phyloP scores from a whole-genome alignment of 2,113 vertebrate species.

The Lophotis ruficrista region DNA sequence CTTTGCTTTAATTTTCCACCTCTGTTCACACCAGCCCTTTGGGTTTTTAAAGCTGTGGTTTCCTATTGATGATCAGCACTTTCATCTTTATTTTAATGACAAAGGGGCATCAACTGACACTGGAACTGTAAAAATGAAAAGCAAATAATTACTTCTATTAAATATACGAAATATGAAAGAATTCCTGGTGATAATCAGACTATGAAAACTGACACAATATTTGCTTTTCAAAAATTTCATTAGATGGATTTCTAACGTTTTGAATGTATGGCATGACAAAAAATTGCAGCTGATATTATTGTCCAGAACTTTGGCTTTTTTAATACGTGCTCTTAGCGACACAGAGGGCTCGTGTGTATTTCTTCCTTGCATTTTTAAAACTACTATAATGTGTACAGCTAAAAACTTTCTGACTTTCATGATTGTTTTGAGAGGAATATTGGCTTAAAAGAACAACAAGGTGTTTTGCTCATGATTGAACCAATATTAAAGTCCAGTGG shows the following conservation, averaged over 20 bases:
- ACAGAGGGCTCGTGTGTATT: not conserved
- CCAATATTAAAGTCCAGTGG: conserved; percentile 88
- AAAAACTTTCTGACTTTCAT: conserved; percentile 72
- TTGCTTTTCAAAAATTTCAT: conserved; percentile 69
- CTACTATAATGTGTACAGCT: conserved; percentile 24
- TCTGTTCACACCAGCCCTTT: conserved; percentile 96
- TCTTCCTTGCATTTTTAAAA: conserved; percentile 23
- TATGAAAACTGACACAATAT: conserved; percentile 72
- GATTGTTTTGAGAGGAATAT: conserved; percentile 25
- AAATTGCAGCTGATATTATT: conserved; percentile 19
- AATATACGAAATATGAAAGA: conserved; percentile 81
- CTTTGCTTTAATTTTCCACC: conserved; percentile 98
- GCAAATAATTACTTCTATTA: conserved; percentile 87
- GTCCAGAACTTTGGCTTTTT: conserved; percentile 36
- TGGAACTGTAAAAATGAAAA: conserved; percentile 85
- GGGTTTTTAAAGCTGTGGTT: conserved; percentile 91
- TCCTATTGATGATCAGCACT: conserved; percentile 96
- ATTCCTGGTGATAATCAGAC: conserved; percentile 67
- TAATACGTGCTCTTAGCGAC: not conserved
- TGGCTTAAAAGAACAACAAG: conserved; percentile 76
- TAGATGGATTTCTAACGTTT: conserved; percentile 46
- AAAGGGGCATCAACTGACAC: conserved; percentile 87
- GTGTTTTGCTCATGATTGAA: conserved; percentile 83
- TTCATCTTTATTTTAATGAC: conserved; percentile 94
- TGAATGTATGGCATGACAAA: conserved; percentile 10